These are phyloP conservation scores for Uria aalge DNA, from an alignment of 2,113 vertebrate species.

Conservation along the genomic window DNA sequence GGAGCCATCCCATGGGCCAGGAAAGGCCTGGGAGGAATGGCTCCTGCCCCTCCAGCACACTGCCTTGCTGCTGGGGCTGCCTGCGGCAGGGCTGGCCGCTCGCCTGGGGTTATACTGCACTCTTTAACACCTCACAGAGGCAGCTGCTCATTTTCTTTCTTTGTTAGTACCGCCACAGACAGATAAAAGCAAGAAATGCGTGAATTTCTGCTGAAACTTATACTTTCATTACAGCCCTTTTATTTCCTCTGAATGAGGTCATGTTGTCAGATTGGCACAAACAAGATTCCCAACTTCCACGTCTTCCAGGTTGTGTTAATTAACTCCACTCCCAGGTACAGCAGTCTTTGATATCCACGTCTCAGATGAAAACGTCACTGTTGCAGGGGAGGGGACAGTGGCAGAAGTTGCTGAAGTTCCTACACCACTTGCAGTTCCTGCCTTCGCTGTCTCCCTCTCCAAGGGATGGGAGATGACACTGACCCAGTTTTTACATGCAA, in stretches of 20 bases:
- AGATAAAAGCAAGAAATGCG: background rate
- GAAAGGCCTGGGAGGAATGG: background rate
- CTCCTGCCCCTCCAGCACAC: background rate
- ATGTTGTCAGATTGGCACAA: background rate
- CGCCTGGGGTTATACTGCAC: background rate
- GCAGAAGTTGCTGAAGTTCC: background rate
- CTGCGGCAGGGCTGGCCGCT: background rate
- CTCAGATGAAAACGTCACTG: background rate
- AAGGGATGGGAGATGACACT: background rate
- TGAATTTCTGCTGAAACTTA: background rate
- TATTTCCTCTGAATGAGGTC: background rate
- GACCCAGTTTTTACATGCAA: background rate
- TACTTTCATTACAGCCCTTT: background rate
- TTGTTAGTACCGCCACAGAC: background rate
- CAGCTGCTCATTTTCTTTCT: background rate
- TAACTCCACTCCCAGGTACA: background rate
- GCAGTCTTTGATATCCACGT: background rate
- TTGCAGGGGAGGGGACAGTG: background rate
- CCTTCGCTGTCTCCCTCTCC: background rate
- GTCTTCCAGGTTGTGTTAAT: background rate
- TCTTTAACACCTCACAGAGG: background rate
- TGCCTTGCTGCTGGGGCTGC: rapidly evolving
- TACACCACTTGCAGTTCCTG: background rate
- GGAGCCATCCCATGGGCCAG: rapidly evolving
- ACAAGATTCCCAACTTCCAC: background rate